Evolutionary conservation across 2,888 invertebrate genomes (phyloP), one percentile per base, ranked within the genome.

Genomic region (Adela reaumurella): DNA sequence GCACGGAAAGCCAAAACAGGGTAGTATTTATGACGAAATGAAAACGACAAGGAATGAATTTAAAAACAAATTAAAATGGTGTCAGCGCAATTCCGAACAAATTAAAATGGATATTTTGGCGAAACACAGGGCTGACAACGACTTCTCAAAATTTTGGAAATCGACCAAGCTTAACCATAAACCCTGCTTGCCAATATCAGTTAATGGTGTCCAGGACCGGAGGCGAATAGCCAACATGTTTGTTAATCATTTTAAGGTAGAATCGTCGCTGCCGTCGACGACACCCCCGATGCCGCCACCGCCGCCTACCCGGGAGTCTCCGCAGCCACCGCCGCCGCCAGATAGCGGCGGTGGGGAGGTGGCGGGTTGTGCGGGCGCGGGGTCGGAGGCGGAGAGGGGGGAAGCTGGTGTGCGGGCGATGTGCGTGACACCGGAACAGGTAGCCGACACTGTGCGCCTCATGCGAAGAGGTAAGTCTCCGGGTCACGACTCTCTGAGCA

Each of bases 401-500:
- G 24, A 24, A 8, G 24, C 5, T 4, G 24, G 5, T 8, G 24
- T 24, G 24, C 24, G 24, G 24, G 24, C 24, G 24, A 4, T 8
- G 24, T 24, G 24, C 24, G 5, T 24, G 8, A 24, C 24, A 6
- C 24, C 24, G 24, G 8, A 24, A 8, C 24, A 24, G 24, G 24
- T 24, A 8, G 24, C 24, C 4, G 24, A 24, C 24, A 24, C 24
- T 24, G 24, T 24, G 24, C 24, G 24, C 8, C 24, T 24, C 24
- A 24, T 29, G 28, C 17, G 17, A 16, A 29, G 41, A 16, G 46
- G 46, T 3, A 46, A 46, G 16, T 19, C 46, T 41, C 41, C 46
- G 18, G 46, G 46, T 14, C 46, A 46, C 29, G 46, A 46, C 19
- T 35, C 41, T 17, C 35, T 46, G 35, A 2, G 35, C 16, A 35